Evolutionary conservation across 2,888 invertebrate species (phyloP), one percentile per base, ranked within the genome.

Genomic region (Pristionchus arcanus): DNA sequence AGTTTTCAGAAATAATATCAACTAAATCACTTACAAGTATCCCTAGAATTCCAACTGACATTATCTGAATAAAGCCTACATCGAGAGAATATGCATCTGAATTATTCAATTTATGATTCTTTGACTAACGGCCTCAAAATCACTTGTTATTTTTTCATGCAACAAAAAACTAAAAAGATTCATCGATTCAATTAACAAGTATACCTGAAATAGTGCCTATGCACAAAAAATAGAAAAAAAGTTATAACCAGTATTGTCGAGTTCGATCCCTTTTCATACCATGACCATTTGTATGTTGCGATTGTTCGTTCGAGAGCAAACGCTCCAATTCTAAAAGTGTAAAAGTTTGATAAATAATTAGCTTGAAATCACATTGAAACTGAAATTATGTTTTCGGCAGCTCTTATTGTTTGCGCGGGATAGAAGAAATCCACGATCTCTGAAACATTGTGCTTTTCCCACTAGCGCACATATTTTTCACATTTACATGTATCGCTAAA

Each of bases 271-370:
- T 49, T 42, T 34, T 81, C 81, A n/a, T 81, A 81, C 81, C 81
- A 81, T 28, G 49, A 28, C 81, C 81, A 81, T n/a, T 49, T 49
- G 81, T 49, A 81, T 2, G 81, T 81, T 49, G 81, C 81, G 15
- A 81, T 49, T 5, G 49, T 15, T 49, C 81, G 7, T 28, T 81
- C 81, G 1, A 81, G 25, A 2, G 81, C 81, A 37, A 81, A 81
- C 13, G 49, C 37, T 28, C 42, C 42, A n/a, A 81, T 16, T 49
- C 81, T 81, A 11, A 49, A 81, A 7, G 11, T 9, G n/a, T 25
- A 63, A 9, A 7, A 1, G 21, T 25, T 55, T 77, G 25, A 37
- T 42, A 11, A 9, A 15, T 49, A 49, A 49, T n/a, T 11, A 4
- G 2, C 7, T 34, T 71, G 1, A n/a, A 49, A 49, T 42, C 7